Evolutionary conservation across 2,888 invertebrate genomes (phyloP), one percentile per base, ranked within the genome.

Genomic region (Clistopyga incitator): DNA sequence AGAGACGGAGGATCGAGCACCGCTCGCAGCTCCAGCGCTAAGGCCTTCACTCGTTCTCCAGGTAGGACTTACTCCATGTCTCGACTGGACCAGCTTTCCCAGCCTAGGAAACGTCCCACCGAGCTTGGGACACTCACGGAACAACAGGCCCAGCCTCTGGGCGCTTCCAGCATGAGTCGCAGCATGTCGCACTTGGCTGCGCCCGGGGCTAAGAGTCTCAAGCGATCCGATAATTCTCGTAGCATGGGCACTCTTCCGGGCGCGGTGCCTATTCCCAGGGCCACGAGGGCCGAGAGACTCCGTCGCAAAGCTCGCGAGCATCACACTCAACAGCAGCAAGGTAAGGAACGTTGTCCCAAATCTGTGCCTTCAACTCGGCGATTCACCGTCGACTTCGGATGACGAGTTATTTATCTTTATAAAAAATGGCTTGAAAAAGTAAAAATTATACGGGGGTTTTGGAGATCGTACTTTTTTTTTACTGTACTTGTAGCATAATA

Each of bases 61-160:
- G 96, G 96, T 96, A 97, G 98, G 95, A 98, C 98, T 92, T 97
- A 97, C 95, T 98, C 98, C 94, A 98, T 98, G 98, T 97, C 98
- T 92, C 96, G 98, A 90, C 96, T 98, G 95, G 98, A 98, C 95
- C 96, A 96, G 93, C 95, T 97, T 93, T 95, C 97, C 89, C 96
- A 95, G 94, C 97, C 97, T 88, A 95, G 96, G 89, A 94, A 95
- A 89, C 95, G 95, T 86, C 90, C 88, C 52, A 86, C 81, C 82
- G 88, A 88, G 84, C 88, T 88, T 61, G 84, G 86, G 54, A 88
- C 90, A 82, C 87, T 89, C 82, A 88, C 89, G 79, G 91, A 92
- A 90, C 92, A 89, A 85, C 91, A 89, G 71, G 81, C 85, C 86
- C 87, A 87, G 78, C 85, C 87, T 65, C 89, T 93, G 90, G 92